Evolutionary conservation across 2,888 invertebrate species (phyloP), one percentile per base, ranked within the genome.

Genomic region (Brachylomia viminalis): DNA sequence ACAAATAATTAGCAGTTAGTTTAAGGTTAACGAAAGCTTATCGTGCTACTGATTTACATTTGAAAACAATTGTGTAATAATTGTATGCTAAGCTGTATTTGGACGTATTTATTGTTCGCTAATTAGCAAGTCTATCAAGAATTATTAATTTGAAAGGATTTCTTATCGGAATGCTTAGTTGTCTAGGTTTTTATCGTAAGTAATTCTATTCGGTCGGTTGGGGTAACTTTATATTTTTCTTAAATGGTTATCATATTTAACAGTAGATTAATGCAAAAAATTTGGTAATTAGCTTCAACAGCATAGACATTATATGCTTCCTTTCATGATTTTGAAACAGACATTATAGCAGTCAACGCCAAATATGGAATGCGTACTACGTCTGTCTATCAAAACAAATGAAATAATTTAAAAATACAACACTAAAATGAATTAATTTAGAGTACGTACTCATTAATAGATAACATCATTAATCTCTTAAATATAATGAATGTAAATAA

Each of bases 1-100:
- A 62, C 65, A 65, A 78, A 82, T 87, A 88, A 88, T 86, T 87
- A 81, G 27, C 72, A 72, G 67, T 79, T 86, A 77, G 58, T 72
- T 77, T 78, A 74, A 91, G 90, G 89, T 87, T 87, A 90, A 86
- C 77, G 90, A 91, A 90, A 92, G 82, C 79, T 83, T 86, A 88
- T 85, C 84, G 78, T 79, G 71, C 78, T 83, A 78, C 83, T 77
- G 75, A 56, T 76, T 85, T 84, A 79, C 67, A 78, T 87, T 89
- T 84, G 76, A 75, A 83, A 89, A 87, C 68, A 69, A 77, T 87
- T 87, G 78, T 72, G 86, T 84, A 84, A 85, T 85, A 84, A 86
- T 84, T 82, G 67, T 56, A 75, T 10, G 71, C 56, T 86, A 38
- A 30, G 52, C 38, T 64, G 42, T 77, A 79, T 86, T 84, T 86